phyloP scores from a whole-genome alignment of 2,888 invertebrate species.

The Drosophila colorata region DNA sequence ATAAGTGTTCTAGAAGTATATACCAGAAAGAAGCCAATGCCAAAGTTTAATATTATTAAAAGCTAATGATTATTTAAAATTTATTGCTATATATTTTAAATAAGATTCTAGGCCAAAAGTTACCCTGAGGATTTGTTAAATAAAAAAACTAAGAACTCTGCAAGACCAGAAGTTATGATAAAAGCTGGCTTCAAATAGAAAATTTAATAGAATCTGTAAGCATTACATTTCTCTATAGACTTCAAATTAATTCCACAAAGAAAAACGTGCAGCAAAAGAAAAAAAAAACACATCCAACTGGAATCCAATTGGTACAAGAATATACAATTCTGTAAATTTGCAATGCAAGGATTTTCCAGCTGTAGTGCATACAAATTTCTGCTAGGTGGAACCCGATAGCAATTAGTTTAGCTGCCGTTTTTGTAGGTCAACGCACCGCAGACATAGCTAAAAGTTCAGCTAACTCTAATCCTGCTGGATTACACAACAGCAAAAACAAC shows the following conservation, averaged over 20 bases:
- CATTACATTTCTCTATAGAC: too few species aligned
- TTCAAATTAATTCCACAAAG: not conserved
- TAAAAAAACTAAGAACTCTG: too few species aligned
- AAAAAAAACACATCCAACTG: not conserved
- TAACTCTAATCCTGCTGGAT: slow-evolving; percentile 33
- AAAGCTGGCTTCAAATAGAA: too few species aligned
- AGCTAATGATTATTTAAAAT: too few species aligned
- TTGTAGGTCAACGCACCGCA: slow-evolving; percentile 58
- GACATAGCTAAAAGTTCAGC: slow-evolving; percentile 38
- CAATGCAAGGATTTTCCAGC: not conserved
- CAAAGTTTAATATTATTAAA: too few species aligned
- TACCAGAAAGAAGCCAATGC: too few species aligned
- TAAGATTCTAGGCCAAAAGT: too few species aligned
- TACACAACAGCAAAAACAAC: slow-evolving; percentile 19
- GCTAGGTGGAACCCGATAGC: slow-evolving; percentile 26
- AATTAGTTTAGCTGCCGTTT: slow-evolving; percentile 40
- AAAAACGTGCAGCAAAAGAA: not conserved
- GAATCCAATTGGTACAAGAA: slow-evolving; percentile 1
- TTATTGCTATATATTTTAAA: too few species aligned
- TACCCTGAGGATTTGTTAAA: too few species aligned
- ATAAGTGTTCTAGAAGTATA: too few species aligned
- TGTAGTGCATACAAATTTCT: slow-evolving; percentile 2
- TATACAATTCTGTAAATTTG: not conserved
- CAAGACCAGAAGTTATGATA: too few species aligned
- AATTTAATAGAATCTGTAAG: too few species aligned